Conservation (phyloP, 2,113 vertebrate genomes). For the Triplophysa siluroides region DNA sequence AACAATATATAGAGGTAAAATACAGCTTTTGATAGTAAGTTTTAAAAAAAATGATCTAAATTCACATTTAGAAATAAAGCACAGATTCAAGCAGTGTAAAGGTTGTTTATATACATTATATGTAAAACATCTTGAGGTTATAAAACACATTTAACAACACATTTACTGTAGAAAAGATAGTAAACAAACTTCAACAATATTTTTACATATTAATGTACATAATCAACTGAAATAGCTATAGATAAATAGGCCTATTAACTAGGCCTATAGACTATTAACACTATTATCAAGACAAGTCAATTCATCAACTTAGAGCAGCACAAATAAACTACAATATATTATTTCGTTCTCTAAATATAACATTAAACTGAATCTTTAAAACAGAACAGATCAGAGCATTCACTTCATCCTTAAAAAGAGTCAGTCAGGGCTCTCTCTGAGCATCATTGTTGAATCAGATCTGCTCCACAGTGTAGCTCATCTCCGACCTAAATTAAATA, state of each 20-base stretch:
- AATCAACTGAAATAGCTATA: background rate
- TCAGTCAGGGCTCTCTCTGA: too few species aligned
- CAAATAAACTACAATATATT: background rate
- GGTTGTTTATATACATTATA: too few species aligned
- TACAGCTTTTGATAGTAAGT: too few species aligned
- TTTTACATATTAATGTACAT: too few species aligned
- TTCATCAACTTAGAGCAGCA: background rate
- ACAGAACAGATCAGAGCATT: background rate
- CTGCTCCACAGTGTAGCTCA: constrained; percentile 63
- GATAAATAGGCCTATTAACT: constrained; percentile 13
- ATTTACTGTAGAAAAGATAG: too few species aligned
- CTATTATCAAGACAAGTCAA: background rate
- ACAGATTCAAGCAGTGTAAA: too few species aligned
- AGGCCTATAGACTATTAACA: background rate
- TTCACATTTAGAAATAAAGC: too few species aligned
- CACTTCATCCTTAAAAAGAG: background rate
- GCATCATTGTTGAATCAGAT: constrained; percentile 2
- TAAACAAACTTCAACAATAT: too few species aligned
- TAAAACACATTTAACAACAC: too few species aligned
- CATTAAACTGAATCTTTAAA: background rate
- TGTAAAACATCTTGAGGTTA: too few species aligned
- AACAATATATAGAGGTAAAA: too few species aligned
- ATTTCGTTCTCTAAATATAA: background rate
- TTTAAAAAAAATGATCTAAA: too few species aligned
- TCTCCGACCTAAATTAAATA: constrained; percentile 63